These are phyloP conservation scores for Acleris emargana DNA, from an alignment of 2,888 invertebrate genomes.

Conservation along the genomic window DNA sequence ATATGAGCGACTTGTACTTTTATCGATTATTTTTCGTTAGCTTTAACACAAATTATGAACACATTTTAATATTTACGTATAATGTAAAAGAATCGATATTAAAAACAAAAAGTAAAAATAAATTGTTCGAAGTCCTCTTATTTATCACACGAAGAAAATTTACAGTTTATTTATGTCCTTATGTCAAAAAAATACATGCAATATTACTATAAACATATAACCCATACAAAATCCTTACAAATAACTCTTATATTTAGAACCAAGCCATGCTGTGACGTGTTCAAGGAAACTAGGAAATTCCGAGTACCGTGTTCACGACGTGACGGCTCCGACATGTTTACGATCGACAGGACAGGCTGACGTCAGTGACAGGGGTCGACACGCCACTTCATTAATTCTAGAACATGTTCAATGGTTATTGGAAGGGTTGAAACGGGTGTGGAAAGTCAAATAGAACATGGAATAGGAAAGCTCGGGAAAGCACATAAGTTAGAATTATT, in stretches of 20 bases:
- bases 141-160: too few species aligned
- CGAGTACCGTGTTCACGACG: constrained; percentile 62
- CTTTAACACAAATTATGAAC: too few species aligned
- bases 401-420: constrained; percentile 66
- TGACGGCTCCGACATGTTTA: constrained; percentile 49
- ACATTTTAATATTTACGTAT: too few species aligned
- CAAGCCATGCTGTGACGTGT: constrained; percentile 32
- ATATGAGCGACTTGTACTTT: too few species aligned
- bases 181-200: too few species aligned
- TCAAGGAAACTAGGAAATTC: constrained; percentile 27
- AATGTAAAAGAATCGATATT: too few species aligned
- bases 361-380: constrained; percentile 77
- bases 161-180: too few species aligned
- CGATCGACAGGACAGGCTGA: constrained; percentile 55
- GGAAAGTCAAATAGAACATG: neutral
- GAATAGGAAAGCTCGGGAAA: constrained; percentile 1
- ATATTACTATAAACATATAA: neutral
- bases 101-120: too few species aligned
- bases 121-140: too few species aligned
- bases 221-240: too few species aligned
- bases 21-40: too few species aligned
- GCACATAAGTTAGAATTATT: neutral
- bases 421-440: constrained; percentile 12
- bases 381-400: constrained; percentile 81
- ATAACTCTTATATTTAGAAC: neutral